phyloP scores from a whole-genome alignment of 2,888 invertebrate species.

The Drosophila parthenogenetica region DNA sequence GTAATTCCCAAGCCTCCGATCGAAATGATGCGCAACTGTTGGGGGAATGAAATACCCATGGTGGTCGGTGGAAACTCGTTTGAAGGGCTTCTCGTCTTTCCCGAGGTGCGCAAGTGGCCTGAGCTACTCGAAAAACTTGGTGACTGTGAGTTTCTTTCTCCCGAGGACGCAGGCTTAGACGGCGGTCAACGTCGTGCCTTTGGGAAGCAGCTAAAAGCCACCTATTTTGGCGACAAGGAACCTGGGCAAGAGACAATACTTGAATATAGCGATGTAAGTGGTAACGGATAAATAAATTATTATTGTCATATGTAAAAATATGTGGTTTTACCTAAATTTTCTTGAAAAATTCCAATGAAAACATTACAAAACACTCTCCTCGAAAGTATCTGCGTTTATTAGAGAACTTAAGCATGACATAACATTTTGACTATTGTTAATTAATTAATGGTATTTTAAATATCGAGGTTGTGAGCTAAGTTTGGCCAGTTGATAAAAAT shows the following conservation, averaged over 20 bases:
- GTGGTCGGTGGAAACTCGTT: conserved; percentile 84
- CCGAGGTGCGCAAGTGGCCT: conserved; percentile 82
- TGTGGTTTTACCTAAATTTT: no score
- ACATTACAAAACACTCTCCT: no score
- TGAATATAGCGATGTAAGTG: conserved; percentile 83
- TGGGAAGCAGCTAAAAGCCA: conserved; percentile 84
- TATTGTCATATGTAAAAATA: neutral
- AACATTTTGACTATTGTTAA: no score
- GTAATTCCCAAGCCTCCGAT: conserved; percentile 81
- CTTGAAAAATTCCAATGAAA: no score
- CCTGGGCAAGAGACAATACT: conserved; percentile 83
- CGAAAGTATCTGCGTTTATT: no score
- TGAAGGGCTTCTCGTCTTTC: conserved; percentile 83
- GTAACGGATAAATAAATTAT: no score
- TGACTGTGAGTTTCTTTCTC: conserved; percentile 82
- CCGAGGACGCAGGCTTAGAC: conserved; percentile 77
- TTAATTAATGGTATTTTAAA: no score
- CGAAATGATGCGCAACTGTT: conserved; percentile 83
- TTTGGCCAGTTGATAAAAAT: no score
- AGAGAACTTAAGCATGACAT: no score
- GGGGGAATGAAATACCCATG: conserved; percentile 84
- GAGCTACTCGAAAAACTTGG: conserved; percentile 74
- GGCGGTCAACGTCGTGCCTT: conserved; percentile 76
- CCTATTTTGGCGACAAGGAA: conserved; percentile 85
- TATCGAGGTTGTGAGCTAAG: no score